Conservation (phyloP, 2,113 vertebrate genomes). For the Eulacestoma nigropectus region DNA sequence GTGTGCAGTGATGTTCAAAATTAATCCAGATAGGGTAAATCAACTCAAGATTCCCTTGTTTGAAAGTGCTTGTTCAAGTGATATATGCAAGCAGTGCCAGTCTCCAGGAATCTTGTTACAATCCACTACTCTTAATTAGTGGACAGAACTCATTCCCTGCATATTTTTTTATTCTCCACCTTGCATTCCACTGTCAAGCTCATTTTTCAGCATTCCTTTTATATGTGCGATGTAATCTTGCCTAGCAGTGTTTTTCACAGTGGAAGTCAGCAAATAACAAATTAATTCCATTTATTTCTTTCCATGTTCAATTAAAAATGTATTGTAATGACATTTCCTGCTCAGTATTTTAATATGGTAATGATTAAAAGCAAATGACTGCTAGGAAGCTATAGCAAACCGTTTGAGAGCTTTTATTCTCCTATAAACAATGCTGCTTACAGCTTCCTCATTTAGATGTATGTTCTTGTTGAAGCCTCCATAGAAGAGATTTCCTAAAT, state of each 20-base stretch:
- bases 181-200: not conserved
- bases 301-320: not conserved
- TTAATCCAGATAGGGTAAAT: not conserved
- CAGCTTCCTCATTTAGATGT: not conserved
- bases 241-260: not conserved
- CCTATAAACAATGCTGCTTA: not conserved
- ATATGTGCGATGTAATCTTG: not conserved
- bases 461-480: not conserved
- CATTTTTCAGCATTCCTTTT: not conserved
- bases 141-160: not conserved
- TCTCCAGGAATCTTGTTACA: not conserved
- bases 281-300: slow-evolving; percentile 16
- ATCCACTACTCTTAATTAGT: not conserved
- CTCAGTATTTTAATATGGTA: not conserved
- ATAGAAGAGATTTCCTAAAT: not conserved
- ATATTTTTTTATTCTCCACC: not conserved
- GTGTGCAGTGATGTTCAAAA: not conserved
- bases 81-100: not conserved
- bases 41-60: not conserved
- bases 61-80: not conserved
- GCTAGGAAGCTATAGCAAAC: not conserved
- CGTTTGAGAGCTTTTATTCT: not conserved
- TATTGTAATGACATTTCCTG: not conserved
- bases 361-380: not conserved
- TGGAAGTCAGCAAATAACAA: slow-evolving; percentile 11